phyloP scores from a whole-genome alignment of 1,140 invertebrate genomes.

The Oedothorax gibbosus region DNA sequence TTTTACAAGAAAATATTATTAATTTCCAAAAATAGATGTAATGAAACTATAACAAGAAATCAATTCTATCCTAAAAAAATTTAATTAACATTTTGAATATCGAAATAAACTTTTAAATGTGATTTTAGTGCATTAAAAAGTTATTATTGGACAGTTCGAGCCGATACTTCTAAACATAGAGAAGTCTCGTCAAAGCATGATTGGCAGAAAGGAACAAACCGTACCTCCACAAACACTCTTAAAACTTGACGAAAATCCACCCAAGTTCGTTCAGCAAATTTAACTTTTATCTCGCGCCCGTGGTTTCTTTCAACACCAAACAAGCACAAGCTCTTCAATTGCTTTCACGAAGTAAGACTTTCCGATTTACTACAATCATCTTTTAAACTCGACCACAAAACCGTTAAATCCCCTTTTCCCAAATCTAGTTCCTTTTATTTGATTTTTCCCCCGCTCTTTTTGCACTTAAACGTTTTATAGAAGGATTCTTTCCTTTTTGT shows the following conservation, averaged over 20 bases:
- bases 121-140: no score
- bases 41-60: no score
- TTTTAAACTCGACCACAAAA: slow-evolving; percentile 59
- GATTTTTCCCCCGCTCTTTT: slow-evolving; percentile 12
- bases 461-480: slow-evolving; percentile 21
- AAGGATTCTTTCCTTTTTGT: background rate
- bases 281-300: slow-evolving; percentile 10
- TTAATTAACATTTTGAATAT: no score
- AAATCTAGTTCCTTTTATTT: slow-evolving; percentile 54
- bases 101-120: no score
- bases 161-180: no score
- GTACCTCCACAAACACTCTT: background rate
- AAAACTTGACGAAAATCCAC: background rate
- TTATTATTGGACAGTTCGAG: no score
- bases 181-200: no score
- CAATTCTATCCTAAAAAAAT: no score
- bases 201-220: no score
- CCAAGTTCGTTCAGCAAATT: background rate
- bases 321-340: slow-evolving; percentile 21
- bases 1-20: no score
- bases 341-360: slow-evolving; percentile 29
- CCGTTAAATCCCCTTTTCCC: slow-evolving; percentile 58
- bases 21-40: no score
- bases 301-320: background rate
- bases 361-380: slow-evolving; percentile 54